A percentile compares a stretch with the other conserved stretches of the same genome.
These are phyloP conservation scores for Myotis pilosus DNA, from an alignment of 2,797 vertebrate species.

Conservation along the genomic window DNA sequence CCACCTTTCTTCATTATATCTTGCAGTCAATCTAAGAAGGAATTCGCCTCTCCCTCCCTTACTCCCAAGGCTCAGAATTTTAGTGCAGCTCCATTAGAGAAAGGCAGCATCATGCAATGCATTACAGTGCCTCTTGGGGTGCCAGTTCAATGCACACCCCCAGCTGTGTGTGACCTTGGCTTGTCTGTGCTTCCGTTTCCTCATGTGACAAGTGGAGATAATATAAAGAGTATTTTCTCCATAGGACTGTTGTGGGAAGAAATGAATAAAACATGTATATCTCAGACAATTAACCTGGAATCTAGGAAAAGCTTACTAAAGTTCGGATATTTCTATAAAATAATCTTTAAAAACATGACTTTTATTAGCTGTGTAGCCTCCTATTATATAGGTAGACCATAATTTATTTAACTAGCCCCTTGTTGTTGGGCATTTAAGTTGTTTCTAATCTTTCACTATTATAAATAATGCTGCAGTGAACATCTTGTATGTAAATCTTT, in stretches of 20 bases:
- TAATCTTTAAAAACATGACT: background rate
- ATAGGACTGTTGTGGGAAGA: background rate
- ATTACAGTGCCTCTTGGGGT: rapidly evolving
- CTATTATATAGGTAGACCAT: background rate
- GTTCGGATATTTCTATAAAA: background rate
- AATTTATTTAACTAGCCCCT: background rate
- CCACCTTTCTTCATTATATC: background rate
- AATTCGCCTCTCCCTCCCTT: rapidly evolving
- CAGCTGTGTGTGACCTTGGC: background rate
- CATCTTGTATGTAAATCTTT: constrained; percentile 66
- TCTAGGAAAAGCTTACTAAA: background rate
- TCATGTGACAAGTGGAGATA: background rate
- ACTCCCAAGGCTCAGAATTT: background rate
- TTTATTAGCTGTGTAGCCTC: background rate
- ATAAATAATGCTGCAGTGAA: constrained; percentile 57
- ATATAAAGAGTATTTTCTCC: background rate
- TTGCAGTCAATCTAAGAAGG: background rate
- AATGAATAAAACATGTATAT: background rate
- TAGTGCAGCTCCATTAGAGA: background rate
- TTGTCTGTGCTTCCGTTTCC: constrained; percentile 27
- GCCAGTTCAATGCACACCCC: background rate
- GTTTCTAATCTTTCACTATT: constrained; percentile 1
- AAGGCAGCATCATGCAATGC: rapidly evolving
- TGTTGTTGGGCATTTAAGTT: background rate
- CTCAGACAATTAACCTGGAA: background rate